phyloP scores from a whole-genome alignment of 1,140 invertebrate species.

The Caligus rogercresseyi region DNA sequence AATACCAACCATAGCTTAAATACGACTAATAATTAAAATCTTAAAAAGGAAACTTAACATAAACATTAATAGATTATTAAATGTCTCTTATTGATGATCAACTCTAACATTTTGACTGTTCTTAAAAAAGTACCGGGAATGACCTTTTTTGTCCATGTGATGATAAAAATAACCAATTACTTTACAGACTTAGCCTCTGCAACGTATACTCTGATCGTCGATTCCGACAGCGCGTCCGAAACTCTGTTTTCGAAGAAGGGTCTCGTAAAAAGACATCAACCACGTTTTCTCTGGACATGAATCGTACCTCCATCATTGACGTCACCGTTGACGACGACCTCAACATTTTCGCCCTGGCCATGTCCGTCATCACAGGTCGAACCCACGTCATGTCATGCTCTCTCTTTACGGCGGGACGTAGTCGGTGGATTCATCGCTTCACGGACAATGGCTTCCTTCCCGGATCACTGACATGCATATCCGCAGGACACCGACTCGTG shows the following conservation, averaged over 20 bases:
- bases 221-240: not conserved
- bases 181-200: not conserved
- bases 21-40: no score
- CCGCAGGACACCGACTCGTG: slow-evolving; percentile 7
- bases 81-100: no score
- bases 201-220: not conserved
- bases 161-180: not conserved
- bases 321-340: slow-evolving; percentile 13
- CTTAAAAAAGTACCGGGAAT: no score
- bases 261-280: not conserved
- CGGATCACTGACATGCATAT: not conserved
- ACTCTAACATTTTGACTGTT: no score
- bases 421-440: slow-evolving; percentile 7
- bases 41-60: no score
- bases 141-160: not conserved
- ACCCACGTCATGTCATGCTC: slow-evolving; percentile 17
- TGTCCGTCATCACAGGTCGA: slow-evolving; percentile 3
- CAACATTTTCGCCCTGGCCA: slow-evolving; percentile 9
- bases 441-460: slow-evolving; percentile 4
- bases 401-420: slow-evolving; percentile 6
- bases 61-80: no score
- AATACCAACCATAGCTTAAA: no score
- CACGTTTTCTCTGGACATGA: slow-evolving; percentile 12
- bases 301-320: slow-evolving; percentile 3
- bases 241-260: slow-evolving; percentile 12